Conservation (phyloP, 2,797 vertebrate genomes). For the Molothrus aeneus region DNA sequence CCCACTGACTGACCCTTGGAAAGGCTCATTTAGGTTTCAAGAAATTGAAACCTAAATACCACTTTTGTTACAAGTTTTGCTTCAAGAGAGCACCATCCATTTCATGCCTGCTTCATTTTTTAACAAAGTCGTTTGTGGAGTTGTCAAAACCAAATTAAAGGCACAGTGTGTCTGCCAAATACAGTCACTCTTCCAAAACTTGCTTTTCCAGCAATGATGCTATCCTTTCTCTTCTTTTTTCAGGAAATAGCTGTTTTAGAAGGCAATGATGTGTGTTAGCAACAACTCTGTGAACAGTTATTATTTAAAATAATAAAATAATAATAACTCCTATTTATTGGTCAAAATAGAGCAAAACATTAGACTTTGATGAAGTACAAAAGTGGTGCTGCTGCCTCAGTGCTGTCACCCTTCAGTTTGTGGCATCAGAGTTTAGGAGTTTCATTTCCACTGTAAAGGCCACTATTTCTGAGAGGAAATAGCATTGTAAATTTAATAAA, state of each 20-base stretch:
- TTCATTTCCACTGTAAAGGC: not conserved
- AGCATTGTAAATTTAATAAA: not conserved
- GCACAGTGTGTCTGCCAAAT: not conserved
- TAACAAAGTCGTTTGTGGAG: not conserved
- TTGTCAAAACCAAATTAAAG: slow-evolving; percentile 4
- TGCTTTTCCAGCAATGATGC: not conserved
- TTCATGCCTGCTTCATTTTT: not conserved
- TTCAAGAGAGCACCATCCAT: not conserved
- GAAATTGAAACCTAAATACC: not conserved
- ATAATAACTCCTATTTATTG: not conserved
- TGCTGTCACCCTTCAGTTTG: not conserved
- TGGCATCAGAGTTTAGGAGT: not conserved
- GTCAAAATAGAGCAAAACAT: not conserved
- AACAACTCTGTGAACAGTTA: not conserved
- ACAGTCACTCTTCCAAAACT: not conserved
- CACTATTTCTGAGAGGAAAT: not conserved
- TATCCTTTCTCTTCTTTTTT: not conserved
- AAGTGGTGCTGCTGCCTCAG: not conserved
- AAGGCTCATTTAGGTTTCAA: not conserved
- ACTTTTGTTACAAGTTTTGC: not conserved
- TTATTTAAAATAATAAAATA: not conserved
- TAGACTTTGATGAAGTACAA: not conserved
- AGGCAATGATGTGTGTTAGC: not conserved
- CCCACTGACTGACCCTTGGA: not conserved
- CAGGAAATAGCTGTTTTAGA: not conserved